Evolutionary conservation across 1,140 invertebrate species (phyloP).

Genomic region (Cataglyphis hispanica): DNA sequence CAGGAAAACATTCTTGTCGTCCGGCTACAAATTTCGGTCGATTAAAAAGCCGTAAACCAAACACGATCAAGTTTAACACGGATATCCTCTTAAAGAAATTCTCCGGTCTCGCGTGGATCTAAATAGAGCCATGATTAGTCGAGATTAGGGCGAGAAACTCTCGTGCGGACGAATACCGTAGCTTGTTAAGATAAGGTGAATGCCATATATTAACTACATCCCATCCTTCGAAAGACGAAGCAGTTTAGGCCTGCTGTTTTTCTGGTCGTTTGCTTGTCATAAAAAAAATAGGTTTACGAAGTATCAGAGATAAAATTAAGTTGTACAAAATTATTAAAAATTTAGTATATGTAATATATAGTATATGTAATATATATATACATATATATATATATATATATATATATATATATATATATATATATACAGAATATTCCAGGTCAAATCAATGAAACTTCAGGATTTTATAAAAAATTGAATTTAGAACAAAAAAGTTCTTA

Average conservation of each 20-base stretch:
- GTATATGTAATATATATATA: too few relatives aligned
- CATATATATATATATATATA: too few relatives aligned
- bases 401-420: too few relatives aligned
- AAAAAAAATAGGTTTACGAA: slow-evolving; percentile 3
- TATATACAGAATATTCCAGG: too few relatives aligned
- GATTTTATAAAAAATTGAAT: too few relatives aligned
- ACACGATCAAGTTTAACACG: slow-evolving; percentile 78
- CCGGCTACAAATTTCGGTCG: slow-evolving; percentile 79
- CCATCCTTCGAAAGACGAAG: slow-evolving; percentile 71
- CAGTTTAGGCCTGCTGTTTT: slow-evolving; percentile 63
- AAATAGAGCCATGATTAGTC: slow-evolving; percentile 82
- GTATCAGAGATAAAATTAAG: slow-evolving; percentile 11
- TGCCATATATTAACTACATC: slow-evolving; percentile 80
- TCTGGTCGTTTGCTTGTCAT: slow-evolving; percentile 27
- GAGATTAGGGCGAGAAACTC: slow-evolving; percentile 65
- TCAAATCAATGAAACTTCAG: too few relatives aligned
- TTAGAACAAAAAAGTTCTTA: too few relatives aligned
- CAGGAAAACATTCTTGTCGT: slow-evolving; percentile 64
- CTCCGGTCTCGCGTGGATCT: slow-evolving; percentile 69
- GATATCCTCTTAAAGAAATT: slow-evolving; percentile 83
- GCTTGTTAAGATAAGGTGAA: slow-evolving; percentile 81
- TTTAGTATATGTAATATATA: not conserved
- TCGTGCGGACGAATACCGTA: slow-evolving; percentile 70
- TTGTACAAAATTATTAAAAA: slow-evolving; percentile 10
- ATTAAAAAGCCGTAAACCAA: slow-evolving; percentile 80